Percentiles rank a stretch among this genome's conserved stretches.
These are phyloP conservation scores for Rhinolophus ferrumequinum DNA, from an alignment of 2,113 vertebrate genomes.

Conservation along the genomic window DNA sequence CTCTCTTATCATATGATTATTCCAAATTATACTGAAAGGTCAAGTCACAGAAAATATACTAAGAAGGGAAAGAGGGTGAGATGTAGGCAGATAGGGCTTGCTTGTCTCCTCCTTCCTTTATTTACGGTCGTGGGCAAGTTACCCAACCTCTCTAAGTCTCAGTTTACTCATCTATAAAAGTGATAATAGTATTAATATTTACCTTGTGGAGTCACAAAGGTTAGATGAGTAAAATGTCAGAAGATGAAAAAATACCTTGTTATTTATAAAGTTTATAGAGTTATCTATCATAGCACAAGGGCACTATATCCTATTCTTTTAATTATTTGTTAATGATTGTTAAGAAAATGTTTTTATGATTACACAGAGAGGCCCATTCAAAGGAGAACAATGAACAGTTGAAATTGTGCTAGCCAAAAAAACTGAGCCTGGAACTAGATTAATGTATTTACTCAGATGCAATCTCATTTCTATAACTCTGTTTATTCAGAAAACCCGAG, in stretches of 20 bases:
- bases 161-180: constrained; percentile 4
- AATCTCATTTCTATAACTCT: constrained; percentile 61
- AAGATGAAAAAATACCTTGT: background rate
- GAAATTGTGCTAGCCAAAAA: constrained; percentile 48
- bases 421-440: background rate
- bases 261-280: background rate
- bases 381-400: constrained; percentile 57
- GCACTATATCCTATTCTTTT: background rate
- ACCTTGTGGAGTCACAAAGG: background rate
- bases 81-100: background rate
- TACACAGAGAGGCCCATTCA: constrained; percentile 48
- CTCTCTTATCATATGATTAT: constrained; percentile 16
- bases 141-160: background rate
- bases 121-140: background rate
- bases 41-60: background rate
- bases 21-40: constrained; percentile 39
- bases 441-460: constrained; percentile 62
- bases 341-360: constrained; percentile 64
- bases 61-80: background rate
- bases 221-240: background rate
- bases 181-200: background rate
- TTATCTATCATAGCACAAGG: background rate
- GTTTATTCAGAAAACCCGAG: constrained; percentile 52
- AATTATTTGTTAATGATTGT: constrained; percentile 57
- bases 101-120: background rate